A percentile compares a stretch with the other conserved stretches of the same genome.
phyloP scores from a whole-genome alignment of 2,888 invertebrate genomes.

The Selenia dentaria region DNA sequence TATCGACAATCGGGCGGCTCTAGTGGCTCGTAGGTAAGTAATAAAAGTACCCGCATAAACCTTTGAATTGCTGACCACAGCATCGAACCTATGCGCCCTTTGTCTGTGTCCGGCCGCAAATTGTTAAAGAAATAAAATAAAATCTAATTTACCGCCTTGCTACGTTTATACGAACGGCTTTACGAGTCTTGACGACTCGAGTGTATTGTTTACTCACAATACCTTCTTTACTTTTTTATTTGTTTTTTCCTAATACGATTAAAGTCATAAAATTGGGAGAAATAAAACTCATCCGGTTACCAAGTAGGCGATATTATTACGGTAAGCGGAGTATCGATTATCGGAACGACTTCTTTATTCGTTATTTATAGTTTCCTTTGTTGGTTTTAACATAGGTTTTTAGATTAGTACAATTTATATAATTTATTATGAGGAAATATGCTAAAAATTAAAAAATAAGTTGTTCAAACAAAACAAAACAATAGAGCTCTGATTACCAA shows the following conservation, averaged over 20 bases:
- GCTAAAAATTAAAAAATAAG: too few relatives aligned
- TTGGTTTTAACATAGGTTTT: too few relatives aligned
- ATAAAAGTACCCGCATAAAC: slow-evolving; percentile 82
- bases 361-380: neutral
- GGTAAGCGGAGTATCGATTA: slow-evolving; percentile 13
- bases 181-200: slow-evolving; percentile 69
- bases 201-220: slow-evolving; percentile 71
- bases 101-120: slow-evolving; percentile 78
- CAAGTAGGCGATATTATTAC: slow-evolving; percentile 23
- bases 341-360: slow-evolving; percentile 7
- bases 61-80: slow-evolving; percentile 82
- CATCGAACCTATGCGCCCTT: slow-evolving; percentile 76
- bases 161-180: slow-evolving; percentile 77
- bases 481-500: too few relatives aligned
- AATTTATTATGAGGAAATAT: too few relatives aligned
- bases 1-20: slow-evolving; percentile 45
- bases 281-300: slow-evolving; percentile 43
- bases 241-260: slow-evolving; percentile 54
- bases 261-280: slow-evolving; percentile 45
- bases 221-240: slow-evolving; percentile 56
- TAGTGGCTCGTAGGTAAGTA: slow-evolving; percentile 66
- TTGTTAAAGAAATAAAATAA: slow-evolving; percentile 83
- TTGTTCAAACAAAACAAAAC: too few relatives aligned
- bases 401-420: too few relatives aligned
- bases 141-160: slow-evolving; percentile 81